Base-by-base conservation (phyloP, 2,797 vertebrate species). In the Melanotaenia maccullochi region DNA sequence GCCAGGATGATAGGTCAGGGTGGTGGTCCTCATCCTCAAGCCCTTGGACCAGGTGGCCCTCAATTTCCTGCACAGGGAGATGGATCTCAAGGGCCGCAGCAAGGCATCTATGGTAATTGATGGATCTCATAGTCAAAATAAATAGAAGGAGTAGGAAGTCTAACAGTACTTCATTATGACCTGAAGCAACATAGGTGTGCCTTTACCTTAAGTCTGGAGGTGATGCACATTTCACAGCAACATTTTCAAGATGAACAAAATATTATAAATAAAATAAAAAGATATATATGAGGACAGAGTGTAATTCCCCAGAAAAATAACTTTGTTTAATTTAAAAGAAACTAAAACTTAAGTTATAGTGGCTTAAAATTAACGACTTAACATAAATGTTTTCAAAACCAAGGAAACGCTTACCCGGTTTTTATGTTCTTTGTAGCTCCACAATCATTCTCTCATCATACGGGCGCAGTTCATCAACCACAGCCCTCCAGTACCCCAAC, bases 401-500 rank as follows among this genome's bases (percentile, higher is more conserved):
- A 52, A 44, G 52, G 44, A 0, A 18, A 68, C 20, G 9, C 52
- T 64, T 28, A 2, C 2, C 5, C 0, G 9, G 32, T 16, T 0
- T 68, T 3, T 65, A 32, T 85, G 85, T 76, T 16, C 12, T 35
- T 9, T 76, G 35, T 16, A 91, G 97, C 96, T 74, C 94, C 95
- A 36, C 96, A 97, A 90, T 95, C 96, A 33, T 97, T 97, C 85
- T 89, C 96, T 49, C 97, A 97, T 87, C 97, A 97, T 84, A 92
- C 96, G 5, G 95, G 95, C 2, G 93, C 95, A 81, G 94, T 97
- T 66, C 97, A 97, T 89, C 96, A 94, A 62, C 96, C 96, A 1
- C 97, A 97, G 87, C 97, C 96, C 38, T 96, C 97, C 75, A 97
- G 95, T 85, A 98, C 97, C 2, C 97, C 97, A 2, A 97, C 96